phyloP scores from a whole-genome alignment of 2,797 vertebrate species.

The Tapirus indicus region DNA sequence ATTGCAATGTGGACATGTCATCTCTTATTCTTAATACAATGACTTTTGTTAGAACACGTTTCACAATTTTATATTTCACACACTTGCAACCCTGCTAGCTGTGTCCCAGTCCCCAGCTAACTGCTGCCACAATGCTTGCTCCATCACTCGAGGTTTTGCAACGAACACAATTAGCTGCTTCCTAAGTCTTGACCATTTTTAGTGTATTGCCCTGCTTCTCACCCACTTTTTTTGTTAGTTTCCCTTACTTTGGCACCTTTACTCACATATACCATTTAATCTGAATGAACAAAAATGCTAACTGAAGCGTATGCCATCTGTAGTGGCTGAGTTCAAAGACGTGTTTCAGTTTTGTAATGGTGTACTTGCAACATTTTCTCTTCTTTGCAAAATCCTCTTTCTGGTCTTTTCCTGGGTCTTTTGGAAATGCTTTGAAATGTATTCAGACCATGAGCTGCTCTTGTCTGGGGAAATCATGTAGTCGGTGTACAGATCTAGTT shows the following conservation, averaged over 20 bases:
- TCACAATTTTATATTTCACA: slow-evolving; percentile 68
- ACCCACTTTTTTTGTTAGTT: not conserved
- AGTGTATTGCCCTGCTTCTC: not conserved
- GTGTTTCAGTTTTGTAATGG: not conserved
- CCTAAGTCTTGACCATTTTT: not conserved
- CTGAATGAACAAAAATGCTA: not conserved
- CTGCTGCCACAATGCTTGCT: slow-evolving; percentile 45
- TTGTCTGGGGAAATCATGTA: slow-evolving; percentile 62
- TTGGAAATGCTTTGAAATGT: slow-evolving; percentile 62
- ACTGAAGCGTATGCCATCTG: not conserved
- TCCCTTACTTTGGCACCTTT: not conserved
- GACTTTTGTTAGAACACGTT: slow-evolving; percentile 65
- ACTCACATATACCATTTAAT: not conserved
- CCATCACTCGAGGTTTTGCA: slow-evolving; percentile 27
- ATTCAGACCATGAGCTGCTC: slow-evolving; percentile 61
- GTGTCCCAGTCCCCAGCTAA: not conserved
- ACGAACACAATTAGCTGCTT: not conserved
- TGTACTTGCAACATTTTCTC: slow-evolving; percentile 56
- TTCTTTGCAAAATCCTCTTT: slow-evolving; percentile 59
- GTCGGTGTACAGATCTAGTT: slow-evolving; percentile 13
- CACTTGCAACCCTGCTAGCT: not conserved
- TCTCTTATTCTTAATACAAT: slow-evolving; percentile 62
- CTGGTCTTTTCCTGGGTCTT: slow-evolving; percentile 61
- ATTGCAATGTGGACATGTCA: slow-evolving; percentile 4
- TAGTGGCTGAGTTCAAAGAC: not conserved